Evolutionary conservation across 1,140 invertebrate species (phyloP).

Genomic region (Drosophila carrolli): DNA sequence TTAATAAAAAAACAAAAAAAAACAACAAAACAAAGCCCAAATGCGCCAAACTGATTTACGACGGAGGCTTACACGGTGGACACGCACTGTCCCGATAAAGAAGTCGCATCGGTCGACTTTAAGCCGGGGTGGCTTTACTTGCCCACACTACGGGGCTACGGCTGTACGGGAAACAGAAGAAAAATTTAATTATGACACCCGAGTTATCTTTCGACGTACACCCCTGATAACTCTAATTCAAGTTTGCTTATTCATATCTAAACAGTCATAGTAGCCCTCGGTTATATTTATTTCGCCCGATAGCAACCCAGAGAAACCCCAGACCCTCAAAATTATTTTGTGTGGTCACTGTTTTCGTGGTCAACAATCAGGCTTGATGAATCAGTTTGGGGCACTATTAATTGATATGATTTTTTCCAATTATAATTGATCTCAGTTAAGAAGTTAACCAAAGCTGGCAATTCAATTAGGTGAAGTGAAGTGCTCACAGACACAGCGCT

Average conservation of each 20-base stretch:
- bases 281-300: constrained; percentile 43
- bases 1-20: constrained; percentile 73
- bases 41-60: constrained; percentile 64
- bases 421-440: constrained; percentile 56
- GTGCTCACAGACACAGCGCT: constrained; percentile 23
- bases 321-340: constrained; percentile 10
- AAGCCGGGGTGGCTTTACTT: constrained; percentile 60
- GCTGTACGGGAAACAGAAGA: constrained; percentile 35
- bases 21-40: constrained; percentile 57
- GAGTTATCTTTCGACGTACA: constrained; percentile 74
- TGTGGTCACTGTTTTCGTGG: constrained; percentile 38
- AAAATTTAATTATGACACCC: constrained; percentile 80
- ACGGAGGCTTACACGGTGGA: constrained; percentile 45
- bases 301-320: constrained; percentile 20
- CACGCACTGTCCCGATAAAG: constrained; percentile 44
- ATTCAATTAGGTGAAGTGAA: constrained; percentile 38
- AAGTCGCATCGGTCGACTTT: constrained; percentile 49
- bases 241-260: constrained; percentile 55
- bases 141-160: constrained; percentile 1
- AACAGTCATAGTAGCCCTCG: constrained; percentile 42
- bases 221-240: constrained; percentile 65
- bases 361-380: constrained; percentile 45
- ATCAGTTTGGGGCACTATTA: constrained; percentile 47
- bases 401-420: constrained; percentile 53
- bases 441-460: constrained; percentile 49